Percentiles rank a stretch among this genome's conserved stretches.
These are phyloP conservation scores for Hypena proboscidalis DNA, from an alignment of 2,888 invertebrate genomes.

Conservation along the genomic window DNA sequence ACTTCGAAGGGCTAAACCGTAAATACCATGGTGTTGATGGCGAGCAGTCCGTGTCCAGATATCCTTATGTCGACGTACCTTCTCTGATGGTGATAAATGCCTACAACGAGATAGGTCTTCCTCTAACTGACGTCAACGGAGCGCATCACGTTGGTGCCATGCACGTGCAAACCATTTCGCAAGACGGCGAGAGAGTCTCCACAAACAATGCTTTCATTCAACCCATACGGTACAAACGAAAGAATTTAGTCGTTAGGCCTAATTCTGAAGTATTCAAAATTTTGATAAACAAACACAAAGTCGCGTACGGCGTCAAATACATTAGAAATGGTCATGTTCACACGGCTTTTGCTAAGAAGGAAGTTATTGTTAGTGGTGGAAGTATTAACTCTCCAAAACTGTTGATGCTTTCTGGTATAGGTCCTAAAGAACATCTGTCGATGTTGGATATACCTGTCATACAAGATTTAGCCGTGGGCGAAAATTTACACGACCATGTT, in stretches of 20 bases:
- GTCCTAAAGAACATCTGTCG: constrained; percentile 57
- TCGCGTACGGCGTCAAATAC: constrained; percentile 59
- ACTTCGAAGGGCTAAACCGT: constrained; percentile 72
- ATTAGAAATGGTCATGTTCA: constrained; percentile 38
- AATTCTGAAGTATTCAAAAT: constrained; percentile 81
- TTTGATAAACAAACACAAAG: constrained; percentile 76
- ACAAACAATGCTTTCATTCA: constrained; percentile 87
- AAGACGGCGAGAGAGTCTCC: constrained; percentile 84
- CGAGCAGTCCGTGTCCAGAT: constrained; percentile 84
- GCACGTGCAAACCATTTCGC: constrained; percentile 82
- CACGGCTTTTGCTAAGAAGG: constrained; percentile 59
- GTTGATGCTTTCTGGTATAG: no score
- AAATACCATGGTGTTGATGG: constrained; percentile 85
- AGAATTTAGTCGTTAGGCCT: constrained; percentile 79
- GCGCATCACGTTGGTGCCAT: constrained; percentile 82
- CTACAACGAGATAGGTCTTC: constrained; percentile 84
- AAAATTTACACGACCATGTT: constrained; percentile 72
- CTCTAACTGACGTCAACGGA: constrained; percentile 81
- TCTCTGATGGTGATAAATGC: constrained; percentile 80
- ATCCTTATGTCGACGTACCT: constrained; percentile 85
- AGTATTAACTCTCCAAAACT: constrained; percentile 62
- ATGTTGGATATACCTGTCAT: constrained; percentile 53
- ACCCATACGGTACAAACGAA: constrained; percentile 81
- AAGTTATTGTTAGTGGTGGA: constrained; percentile 63
- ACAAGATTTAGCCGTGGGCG: constrained; percentile 65